Percentiles rank a stretch among this genome's conserved stretches.
Evolutionary conservation across 2,113 vertebrate species (phyloP).

Genomic region (Tragelaphus scriptus): DNA sequence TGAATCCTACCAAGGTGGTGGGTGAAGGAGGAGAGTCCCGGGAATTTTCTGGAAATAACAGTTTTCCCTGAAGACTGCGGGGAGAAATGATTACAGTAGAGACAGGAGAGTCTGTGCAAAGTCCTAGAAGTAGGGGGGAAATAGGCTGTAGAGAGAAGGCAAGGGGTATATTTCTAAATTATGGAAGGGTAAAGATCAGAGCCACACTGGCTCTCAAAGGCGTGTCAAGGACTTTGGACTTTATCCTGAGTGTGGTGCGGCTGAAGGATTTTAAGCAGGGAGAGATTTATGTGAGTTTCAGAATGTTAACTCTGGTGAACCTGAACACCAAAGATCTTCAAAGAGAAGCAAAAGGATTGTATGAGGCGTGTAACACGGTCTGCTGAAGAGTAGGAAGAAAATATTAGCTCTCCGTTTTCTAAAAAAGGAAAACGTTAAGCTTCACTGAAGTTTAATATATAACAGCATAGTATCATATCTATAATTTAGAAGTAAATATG

Average conservation of each 20-base stretch:
- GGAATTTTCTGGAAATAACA: background rate
- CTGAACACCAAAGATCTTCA: background rate
- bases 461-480: background rate
- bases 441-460: background rate
- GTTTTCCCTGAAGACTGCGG: background rate
- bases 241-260: background rate
- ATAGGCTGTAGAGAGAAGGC: background rate
- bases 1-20: background rate
- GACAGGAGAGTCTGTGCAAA: background rate
- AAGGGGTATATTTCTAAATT: background rate
- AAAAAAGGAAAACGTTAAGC: background rate
- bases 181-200: background rate
- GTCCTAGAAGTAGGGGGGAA: background rate
- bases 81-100: background rate
- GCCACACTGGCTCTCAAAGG: background rate
- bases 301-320: background rate
- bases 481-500: background rate
- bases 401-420: background rate
- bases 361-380: background rate
- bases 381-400: background rate
- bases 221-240: background rate
- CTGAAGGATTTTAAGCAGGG: background rate
- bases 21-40: background rate
- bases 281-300: background rate
- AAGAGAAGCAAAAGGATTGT: background rate